Base-by-base conservation (phyloP, 2,888 invertebrate genomes). In the Lingula anatina region DNA sequence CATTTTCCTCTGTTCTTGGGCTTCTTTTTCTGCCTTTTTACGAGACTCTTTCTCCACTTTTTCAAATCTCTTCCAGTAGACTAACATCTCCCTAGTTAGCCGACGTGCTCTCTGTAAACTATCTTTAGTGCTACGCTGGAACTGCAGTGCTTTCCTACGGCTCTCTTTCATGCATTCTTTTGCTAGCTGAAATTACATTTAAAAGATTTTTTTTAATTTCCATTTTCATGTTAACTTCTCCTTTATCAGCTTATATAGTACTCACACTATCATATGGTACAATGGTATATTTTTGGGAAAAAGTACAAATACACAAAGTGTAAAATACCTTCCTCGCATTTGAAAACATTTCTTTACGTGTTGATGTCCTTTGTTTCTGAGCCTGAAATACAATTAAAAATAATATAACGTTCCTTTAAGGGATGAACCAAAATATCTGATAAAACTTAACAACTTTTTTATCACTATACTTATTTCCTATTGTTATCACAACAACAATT, bases 21-120 rank as follows among this genome's bases (percentile, higher is more conserved):
- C 94, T 78, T 94, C 93, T 59, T 90, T 89, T 73, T 95, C 94
- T 76, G 90, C 84, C 50, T 90, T 82, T 40, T 89, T 84, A 23
- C 92, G 81, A 1, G 90, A 90, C 75, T 95, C 94, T 27, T 93
- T 83, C 75, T 95, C 94, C 0, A 93, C 92, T 36, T 93, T 85
- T 72, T 95, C 92, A 65, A 92, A 93, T 7, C 92, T 82, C 73
- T 93, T 89, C 94, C 94, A 95, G 75, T 94, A 93, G 1, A 88
- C 85, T 64, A 87, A 85, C 89, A 95, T 95, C 80, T 96, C 95
- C 40, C 93, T 82, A 0, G 93, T 89, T 7, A 96, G 80, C 15
- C 94, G 82, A 74, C 93, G 91, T 51, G 92, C 90, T 24, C 93
- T 82, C 86, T 91, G 90, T 23, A 90, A 85, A 1, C 90, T 90